phyloP scores from a whole-genome alignment of 2,888 invertebrate species.

The Mermis nigrescens region DNA sequence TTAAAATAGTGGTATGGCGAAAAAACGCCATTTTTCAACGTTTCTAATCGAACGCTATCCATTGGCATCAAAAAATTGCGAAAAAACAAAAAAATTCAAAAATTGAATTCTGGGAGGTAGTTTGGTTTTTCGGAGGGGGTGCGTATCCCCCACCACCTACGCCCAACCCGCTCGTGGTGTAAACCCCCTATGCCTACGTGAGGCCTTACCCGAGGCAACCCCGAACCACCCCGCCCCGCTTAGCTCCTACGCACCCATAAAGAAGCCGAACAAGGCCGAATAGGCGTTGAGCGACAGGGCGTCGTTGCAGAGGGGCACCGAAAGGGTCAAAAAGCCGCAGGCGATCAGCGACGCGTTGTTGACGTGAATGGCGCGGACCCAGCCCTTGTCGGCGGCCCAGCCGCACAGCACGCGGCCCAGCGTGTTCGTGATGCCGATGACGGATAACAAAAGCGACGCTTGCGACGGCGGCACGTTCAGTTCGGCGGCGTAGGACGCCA shows the following conservation, averaged over 20 bases:
- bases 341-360: slow-evolving; percentile 69
- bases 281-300: slow-evolving; percentile 57
- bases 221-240: too few species aligned
- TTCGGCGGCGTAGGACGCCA: slow-evolving; percentile 23
- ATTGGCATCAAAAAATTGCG: too few species aligned
- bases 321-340: slow-evolving; percentile 66
- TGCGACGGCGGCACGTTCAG: slow-evolving; percentile 15
- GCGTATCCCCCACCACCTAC: too few species aligned
- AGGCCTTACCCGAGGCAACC: too few species aligned
- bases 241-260: slow-evolving; percentile 45
- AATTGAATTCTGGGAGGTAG: too few species aligned
- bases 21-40: too few species aligned
- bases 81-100: too few species aligned
- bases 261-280: slow-evolving; percentile 63
- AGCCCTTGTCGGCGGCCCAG: slow-evolving; percentile 38
- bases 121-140: too few species aligned
- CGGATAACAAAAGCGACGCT: slow-evolving; percentile 24
- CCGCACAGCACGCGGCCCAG: slow-evolving; percentile 67
- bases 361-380: slow-evolving; percentile 55
- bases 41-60: too few species aligned
- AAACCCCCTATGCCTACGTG: too few species aligned
- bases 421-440: slow-evolving; percentile 52
- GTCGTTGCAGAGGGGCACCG: slow-evolving; percentile 54
- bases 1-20: too few species aligned
- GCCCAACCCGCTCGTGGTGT: too few species aligned